Evolutionary conservation across 2,888 invertebrate species (phyloP), one percentile per base, ranked within the genome.

Genomic region (Oegoconia quadripuncta): DNA sequence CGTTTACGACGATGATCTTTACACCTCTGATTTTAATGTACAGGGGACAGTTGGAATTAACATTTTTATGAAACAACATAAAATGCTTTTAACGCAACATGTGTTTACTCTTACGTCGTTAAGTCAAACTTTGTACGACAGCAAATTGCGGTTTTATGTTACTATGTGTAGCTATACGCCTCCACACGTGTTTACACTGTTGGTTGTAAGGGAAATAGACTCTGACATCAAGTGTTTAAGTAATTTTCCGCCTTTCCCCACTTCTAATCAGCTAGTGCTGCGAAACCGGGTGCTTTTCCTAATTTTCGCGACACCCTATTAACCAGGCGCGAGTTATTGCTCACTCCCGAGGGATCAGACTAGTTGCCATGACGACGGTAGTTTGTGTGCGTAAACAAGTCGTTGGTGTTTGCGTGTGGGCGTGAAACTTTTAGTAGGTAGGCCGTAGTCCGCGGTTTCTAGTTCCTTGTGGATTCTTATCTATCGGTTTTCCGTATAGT

Each of bases 281-380:
- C 62, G 61, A 62, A 59, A 55, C 49, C 52, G 72, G 72, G 54
- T 70, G 73, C 65, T 75, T 75, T 75, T 56, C 74, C 75, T 79
- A 81, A 82, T 81, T 82, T 80, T 71, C 71, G 70, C 66, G 78
- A 72, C 76, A 75, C 74, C 73, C 74, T 74, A 78, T 78, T 81
- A 82, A 76, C 71, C 66, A 69, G 72, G 69, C 74, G 64, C 71
- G 69, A 75, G 71, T 78, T 77, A 81, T 81, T 72, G 70, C 72
- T 64, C 64, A 59, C 62, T 74, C 70, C 60, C 62, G 59, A 68
- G 75, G 74, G 77, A 75, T 61, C 59, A 55, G 57, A 52, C 46
- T 46, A 46, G 78, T 80, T 59, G 59, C 66, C 62, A 67, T 70
- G 59, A 65, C 55, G 57, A 81, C 77, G 50, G 17, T 50, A 6